Conservation (phyloP, 2,888 invertebrate species). For the Chalcosyrphus nemorum region DNA sequence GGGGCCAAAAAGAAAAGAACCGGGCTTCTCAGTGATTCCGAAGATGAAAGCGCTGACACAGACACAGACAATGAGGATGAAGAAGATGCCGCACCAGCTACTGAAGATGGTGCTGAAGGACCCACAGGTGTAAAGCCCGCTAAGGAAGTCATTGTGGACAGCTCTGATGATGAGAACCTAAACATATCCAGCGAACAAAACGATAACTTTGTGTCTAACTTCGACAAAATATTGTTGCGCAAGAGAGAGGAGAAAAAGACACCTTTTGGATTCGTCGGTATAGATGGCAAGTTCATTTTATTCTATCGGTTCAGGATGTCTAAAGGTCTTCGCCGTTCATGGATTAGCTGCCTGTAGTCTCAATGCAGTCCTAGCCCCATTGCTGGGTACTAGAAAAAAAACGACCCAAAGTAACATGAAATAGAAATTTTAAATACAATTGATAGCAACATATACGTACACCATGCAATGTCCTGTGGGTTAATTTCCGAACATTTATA, state of each 20-base stretch:
- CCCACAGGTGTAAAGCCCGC: conserved; percentile 70
- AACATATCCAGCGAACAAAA: conserved; percentile 77
- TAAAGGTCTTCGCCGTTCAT: too few species aligned
- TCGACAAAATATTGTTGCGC: conserved; percentile 94
- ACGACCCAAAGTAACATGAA: too few species aligned
- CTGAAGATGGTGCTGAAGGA: conserved; percentile 69
- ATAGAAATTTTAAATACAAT: too few species aligned
- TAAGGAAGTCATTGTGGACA: conserved; percentile 80
- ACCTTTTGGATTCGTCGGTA: too few species aligned
- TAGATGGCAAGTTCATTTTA: too few species aligned
- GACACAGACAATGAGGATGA: conserved; percentile 85
- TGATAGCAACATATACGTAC: too few species aligned
- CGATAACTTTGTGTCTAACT: conserved; percentile 89
- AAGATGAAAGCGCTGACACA: conserved; percentile 78
- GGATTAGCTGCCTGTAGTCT: too few species aligned
- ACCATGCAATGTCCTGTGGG: neutral
- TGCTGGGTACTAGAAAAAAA: too few species aligned
- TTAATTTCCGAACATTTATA: neutral
- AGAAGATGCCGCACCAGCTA: conserved; percentile 75
- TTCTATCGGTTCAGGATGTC: too few species aligned
- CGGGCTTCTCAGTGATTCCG: conserved; percentile 77
- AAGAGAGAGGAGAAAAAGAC: conserved; percentile 94
- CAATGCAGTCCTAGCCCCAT: too few species aligned
- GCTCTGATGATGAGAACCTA: conserved; percentile 84
- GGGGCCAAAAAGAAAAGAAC: conserved; percentile 69